Base-by-base conservation (phyloP, 2,797 vertebrate genomes). In the Setipinna tenuifilis region DNA sequence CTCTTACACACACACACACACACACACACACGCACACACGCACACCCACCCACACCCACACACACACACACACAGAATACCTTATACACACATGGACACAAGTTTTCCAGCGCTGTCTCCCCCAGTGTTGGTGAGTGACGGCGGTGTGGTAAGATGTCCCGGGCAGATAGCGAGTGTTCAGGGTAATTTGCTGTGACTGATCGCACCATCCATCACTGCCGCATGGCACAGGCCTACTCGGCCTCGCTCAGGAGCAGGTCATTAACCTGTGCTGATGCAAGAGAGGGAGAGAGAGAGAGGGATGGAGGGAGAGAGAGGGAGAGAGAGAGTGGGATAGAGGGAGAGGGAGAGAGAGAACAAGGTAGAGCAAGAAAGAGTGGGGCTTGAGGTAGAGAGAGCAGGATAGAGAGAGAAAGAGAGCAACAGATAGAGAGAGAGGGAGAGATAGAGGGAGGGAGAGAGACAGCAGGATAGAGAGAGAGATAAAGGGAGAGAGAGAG, bases 181-280 rank as follows among this genome's bases (percentile, higher is more conserved):
- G 87, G 85, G 57, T 85, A 82, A 84, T 88, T 88, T 86, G 61
- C 50, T 84, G 78, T 61, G 78, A 83, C 85, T 85, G 83, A 86
- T 28, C 58, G 80, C 61, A 44, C 58, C 83, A 86, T 86, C 87
- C 85, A 88, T 86, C 87, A 84, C 54, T 62, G 50, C 75, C 19
- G 41, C 57, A 35, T 61, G 78, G 41, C 82, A 68, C 2, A 82
- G 58, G 82, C 84, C 59, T 81, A 84, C 54, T 84, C 68, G 28
- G 65, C 80, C 44, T 82, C 84, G 58, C 48, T 85, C 68, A 78
- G 31, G 71, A 78, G 71, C 71, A 78, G 71, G 71, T 82, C 85
- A 86, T 78, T 86, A 81, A 82, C 75, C 71, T 78, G 35, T 19
- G 71, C 71, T 78, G 71, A 44, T 78, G 71, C 5, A 58, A 59